Base-by-base conservation (phyloP, 2,888 invertebrate species). In the Tinea trinotella region DNA sequence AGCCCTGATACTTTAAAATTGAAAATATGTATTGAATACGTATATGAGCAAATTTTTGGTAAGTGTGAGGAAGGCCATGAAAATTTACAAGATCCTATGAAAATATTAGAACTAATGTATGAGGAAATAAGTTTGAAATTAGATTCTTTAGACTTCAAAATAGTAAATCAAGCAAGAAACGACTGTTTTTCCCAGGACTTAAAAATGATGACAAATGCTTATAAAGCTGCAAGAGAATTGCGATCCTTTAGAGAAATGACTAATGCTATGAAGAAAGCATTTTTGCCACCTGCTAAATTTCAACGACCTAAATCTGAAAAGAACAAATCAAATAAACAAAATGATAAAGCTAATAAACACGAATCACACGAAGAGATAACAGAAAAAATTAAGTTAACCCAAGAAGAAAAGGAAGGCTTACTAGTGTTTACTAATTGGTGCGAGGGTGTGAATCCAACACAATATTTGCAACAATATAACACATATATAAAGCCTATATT, bases 61-160 rank as follows among this genome's bases (percentile, higher is more conserved):
- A 83, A 83, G 60, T 80, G 81, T 61, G 84, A 85, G 61, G 85
- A 85, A 63, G 84, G 82, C 1, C 85, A 85, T 61, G 69, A 75
- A 59, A 75, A 65, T 60, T 59, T 85, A 53, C 69, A 72, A 50
- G 85, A 84, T 59, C 83, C 84, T 13, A 80, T 85, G 76, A 85
- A 81, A 67, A 75, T 84, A 57, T 66, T 85, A 52, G 85, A 85
- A 70, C 69, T 82, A 12, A 74, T 74, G 71, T 85, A 85, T 57
- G 84, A 85, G 65, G 78, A 82, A 59, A 83, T 75, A 40, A 84
- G 83, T 61, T 70, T 83, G 59, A 70, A 67, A 40, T 61, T 85
- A 7, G 85, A 85, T 63, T 66, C 76, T 1, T 67, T 85, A 58
- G 83, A 85, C 60, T 83, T 83, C 57, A 75, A 77, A 57, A 67